Conservation (phyloP, 2,797 vertebrate species). For the Urosaurus nigricauda region DNA sequence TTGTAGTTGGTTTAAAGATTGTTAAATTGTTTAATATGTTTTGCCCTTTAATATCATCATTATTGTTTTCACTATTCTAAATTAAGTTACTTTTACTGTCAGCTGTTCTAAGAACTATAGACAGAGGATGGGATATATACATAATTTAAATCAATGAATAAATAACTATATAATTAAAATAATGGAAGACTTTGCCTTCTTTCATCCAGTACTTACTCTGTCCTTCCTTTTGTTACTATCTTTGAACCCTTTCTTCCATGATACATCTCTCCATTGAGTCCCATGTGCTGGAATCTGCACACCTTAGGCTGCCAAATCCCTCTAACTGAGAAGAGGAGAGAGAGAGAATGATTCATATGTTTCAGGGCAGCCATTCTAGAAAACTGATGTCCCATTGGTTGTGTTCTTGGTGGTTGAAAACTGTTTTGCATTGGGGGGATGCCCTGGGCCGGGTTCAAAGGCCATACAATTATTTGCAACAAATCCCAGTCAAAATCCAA, state of each 20-base stretch:
- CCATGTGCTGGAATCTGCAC: not conserved
- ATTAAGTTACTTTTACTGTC: too few species aligned
- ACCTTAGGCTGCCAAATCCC: not conserved
- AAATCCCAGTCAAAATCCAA: not conserved
- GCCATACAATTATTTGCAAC: rapidly evolving
- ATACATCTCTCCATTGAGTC: not conserved
- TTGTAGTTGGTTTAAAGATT: too few species aligned
- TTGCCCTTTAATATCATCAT: not conserved
- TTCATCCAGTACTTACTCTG: not conserved
- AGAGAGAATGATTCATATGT: not conserved
- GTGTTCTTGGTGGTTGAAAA: not conserved
- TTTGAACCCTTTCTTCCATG: not conserved
- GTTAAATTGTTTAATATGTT: too few species aligned
- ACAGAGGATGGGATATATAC: too few species aligned
- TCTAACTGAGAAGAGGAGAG: not conserved
- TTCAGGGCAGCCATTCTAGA: not conserved
- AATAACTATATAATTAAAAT: too few species aligned
- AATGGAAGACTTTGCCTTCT: not conserved
- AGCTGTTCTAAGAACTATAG: too few species aligned
- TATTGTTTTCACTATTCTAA: not conserved
- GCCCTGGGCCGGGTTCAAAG: not conserved
- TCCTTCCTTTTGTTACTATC: not conserved
- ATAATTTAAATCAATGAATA: not conserved
- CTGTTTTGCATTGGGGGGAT: not conserved
- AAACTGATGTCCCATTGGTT: not conserved